phyloP scores from a whole-genome alignment of 2,113 vertebrate species.

The Mugil cephalus region DNA sequence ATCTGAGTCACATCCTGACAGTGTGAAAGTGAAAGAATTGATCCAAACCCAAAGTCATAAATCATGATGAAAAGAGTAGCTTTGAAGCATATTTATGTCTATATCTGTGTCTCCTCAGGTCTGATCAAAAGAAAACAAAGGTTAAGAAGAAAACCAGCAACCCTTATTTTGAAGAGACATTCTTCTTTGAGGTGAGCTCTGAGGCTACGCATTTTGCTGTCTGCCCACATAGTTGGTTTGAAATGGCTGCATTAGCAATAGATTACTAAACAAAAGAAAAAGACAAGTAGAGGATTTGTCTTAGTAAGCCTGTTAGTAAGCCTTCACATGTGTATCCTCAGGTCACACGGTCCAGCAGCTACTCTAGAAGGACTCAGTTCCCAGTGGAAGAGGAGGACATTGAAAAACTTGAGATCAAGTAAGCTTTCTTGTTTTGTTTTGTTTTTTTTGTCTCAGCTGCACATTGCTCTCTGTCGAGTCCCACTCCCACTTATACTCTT shows the following conservation, averaged over 20 bases:
- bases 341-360: constrained; percentile 96
- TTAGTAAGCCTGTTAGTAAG: constrained; percentile 1
- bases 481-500: constrained; percentile 10
- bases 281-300: neutral
- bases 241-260: neutral
- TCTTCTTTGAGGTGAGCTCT: constrained; percentile 94
- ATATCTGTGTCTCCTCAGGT: constrained; percentile 82
- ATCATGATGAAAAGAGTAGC: neutral
- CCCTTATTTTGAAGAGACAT: constrained; percentile 96
- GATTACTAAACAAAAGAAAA: neutral
- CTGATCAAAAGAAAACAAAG: constrained; percentile 99
- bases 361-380: constrained; percentile 95
- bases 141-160: constrained; percentile 99
- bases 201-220: neutral
- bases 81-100: neutral
- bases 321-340: constrained; percentile 64
- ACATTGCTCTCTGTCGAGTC: neutral
- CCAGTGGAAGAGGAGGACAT: constrained; percentile 98
- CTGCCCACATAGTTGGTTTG: neutral
- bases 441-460: neutral
- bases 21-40: too few relatives aligned
- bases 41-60: too few relatives aligned
- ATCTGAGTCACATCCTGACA: too few relatives aligned
- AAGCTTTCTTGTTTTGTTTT: constrained; percentile 48
- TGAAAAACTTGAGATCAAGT: constrained; percentile 98